Percentiles rank a stretch among this genome's conserved stretches.
phyloP scores from a whole-genome alignment of 2,113 vertebrate species.

The Anthoscopus minutus region DNA sequence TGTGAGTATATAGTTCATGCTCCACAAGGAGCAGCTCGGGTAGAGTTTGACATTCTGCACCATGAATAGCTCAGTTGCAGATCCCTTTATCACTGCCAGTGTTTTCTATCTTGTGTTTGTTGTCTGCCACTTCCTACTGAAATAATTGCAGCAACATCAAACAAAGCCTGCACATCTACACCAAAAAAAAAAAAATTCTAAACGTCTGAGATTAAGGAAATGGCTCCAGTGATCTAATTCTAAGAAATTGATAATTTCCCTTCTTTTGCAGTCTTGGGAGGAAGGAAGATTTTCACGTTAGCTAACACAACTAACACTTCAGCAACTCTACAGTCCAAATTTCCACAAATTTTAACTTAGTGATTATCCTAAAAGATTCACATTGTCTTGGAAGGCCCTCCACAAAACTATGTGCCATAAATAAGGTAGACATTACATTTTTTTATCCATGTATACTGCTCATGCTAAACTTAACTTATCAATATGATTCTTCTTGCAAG shows the following conservation, averaged over 20 bases:
- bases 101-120: background rate
- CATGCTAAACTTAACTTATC: background rate
- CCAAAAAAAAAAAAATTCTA: background rate
- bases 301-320: background rate
- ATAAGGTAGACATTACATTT: background rate
- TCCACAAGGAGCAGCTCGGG: background rate
- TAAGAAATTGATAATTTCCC: background rate
- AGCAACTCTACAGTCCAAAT: background rate
- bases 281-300: background rate
- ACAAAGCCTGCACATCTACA: background rate
- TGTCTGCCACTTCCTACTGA: background rate
- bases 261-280: background rate
- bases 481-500: background rate
- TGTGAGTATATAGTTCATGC: background rate
- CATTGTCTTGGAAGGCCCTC: background rate
- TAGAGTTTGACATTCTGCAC: background rate
- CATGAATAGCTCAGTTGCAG: background rate
- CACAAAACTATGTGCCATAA: background rate
- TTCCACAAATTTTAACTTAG: background rate
- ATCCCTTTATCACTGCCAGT: background rate
- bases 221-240: background rate
- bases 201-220: background rate
- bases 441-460: background rate
- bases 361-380: background rate
- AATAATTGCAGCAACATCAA: background rate